Percentiles rank a stretch among this genome's conserved stretches.
Evolutionary conservation across 1,140 invertebrate genomes (phyloP).

Genomic region (Hyles euphorbiae): DNA sequence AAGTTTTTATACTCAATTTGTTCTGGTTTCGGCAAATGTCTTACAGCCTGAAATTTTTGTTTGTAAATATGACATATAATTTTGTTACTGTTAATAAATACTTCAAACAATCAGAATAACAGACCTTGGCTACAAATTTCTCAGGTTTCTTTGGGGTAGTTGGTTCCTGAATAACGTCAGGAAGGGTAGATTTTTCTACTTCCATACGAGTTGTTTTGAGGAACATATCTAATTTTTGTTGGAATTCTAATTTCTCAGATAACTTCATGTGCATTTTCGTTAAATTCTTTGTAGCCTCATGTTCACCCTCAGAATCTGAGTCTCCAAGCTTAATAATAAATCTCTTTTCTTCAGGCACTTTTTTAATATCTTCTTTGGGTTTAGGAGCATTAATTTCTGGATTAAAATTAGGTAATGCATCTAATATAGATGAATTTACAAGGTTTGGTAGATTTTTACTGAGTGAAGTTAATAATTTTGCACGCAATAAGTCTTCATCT

Average conservation of each 20-base stretch:
- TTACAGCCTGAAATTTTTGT: conserved; percentile 54
- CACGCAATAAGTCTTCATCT: conserved; percentile 68
- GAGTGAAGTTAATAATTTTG: conserved; percentile 66
- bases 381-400: background rate
- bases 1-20: conserved; percentile 70
- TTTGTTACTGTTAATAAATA: no score
- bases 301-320: conserved; percentile 70
- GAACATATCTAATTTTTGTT: conserved; percentile 63
- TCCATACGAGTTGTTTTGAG: conserved; percentile 61
- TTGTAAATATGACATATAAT: no score
- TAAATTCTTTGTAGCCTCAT: conserved; percentile 71
- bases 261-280: conserved; percentile 73
- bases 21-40: conserved; percentile 67
- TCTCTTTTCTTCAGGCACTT: conserved; percentile 46
- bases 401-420: conserved; percentile 8
- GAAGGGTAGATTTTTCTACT: conserved; percentile 50
- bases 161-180: conserved; percentile 41
- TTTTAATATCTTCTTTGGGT: background rate
- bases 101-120: background rate
- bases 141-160: conserved; percentile 38
- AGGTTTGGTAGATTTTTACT: conserved; percentile 64
- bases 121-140: conserved; percentile 66
- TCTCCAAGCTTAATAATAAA: conserved; percentile 66
- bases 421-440: conserved; percentile 36
- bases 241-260: conserved; percentile 61